These are phyloP conservation scores for Sesia bembeciformis DNA, from an alignment of 2,888 invertebrate species.

Conservation along the genomic window DNA sequence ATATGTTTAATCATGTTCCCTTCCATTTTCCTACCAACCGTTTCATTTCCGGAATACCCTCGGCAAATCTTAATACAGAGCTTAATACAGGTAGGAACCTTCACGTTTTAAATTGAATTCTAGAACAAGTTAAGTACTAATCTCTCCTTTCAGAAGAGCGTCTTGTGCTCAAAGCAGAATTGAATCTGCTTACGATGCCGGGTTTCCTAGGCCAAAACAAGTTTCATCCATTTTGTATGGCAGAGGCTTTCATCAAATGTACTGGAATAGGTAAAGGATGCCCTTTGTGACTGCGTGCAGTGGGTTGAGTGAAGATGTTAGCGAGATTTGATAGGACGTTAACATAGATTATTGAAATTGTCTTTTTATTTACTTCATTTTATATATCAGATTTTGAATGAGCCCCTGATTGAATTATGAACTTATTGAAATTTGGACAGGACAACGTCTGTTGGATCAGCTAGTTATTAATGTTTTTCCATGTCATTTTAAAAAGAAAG, in stretches of 20 bases:
- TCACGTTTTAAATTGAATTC: not conserved
- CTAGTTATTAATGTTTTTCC: too few relatives aligned
- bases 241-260: constrained; percentile 19
- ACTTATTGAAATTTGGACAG: too few relatives aligned
- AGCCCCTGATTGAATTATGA: too few relatives aligned
- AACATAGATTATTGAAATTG: too few relatives aligned
- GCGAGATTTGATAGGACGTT: too few relatives aligned
- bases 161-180: constrained; percentile 19
- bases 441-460: too few relatives aligned
- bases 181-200: constrained; percentile 16
- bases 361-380: too few relatives aligned
- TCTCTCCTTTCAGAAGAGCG: constrained; percentile 7
- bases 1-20: too few relatives aligned
- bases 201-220: constrained; percentile 28
- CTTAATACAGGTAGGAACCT: not conserved
- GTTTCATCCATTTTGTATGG: constrained; percentile 26
- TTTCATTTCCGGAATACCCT: not conserved
- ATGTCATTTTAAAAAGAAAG: too few relatives aligned
- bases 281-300: constrained; percentile 19
- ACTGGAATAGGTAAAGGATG: constrained; percentile 22
- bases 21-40: not conserved
- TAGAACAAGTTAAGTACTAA: constrained; percentile 10
- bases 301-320: too few relatives aligned
- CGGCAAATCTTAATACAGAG: not conserved
- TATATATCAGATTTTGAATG: too few relatives aligned